Evolutionary conservation across 2,888 invertebrate genomes (phyloP), one percentile per base, ranked within the genome.

Genomic region (Barypeithes pellucidus): DNA sequence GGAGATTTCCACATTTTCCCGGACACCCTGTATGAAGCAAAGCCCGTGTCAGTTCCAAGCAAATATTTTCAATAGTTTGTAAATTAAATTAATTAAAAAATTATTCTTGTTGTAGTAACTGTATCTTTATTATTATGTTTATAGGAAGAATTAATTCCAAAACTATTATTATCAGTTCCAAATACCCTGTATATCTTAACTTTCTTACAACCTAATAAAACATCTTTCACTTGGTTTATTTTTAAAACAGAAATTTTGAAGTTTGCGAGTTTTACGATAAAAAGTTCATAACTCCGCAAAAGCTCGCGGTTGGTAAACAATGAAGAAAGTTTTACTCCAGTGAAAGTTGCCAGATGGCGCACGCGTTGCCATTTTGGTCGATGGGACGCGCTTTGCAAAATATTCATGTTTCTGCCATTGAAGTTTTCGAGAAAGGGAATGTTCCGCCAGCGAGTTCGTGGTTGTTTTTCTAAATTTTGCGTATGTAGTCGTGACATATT

Each of bases 331-430:
- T 61, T 20, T 39, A 61, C 43, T 61, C 14, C 45, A 29, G 61
- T 12, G 29, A 61, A 61, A 67, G 57, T 43, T 47, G 14, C 67
- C 54, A 57, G 57, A 54, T 66, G 66, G 50, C 67, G 67, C 67
- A 67, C 67, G 67, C 67, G 67, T 67, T 50, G 41, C 16, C 43
- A 57, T 41, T 67, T 67, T 67, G 67, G 67, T 67, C 67, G 67
- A 67, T 67, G 67, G 22, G 24, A 16, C 67, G 43, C 57, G 57
- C 43, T 67, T 67, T 41, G 57, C 67, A 67, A 57, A 67, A 67
- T 57, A 67, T 67, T 67, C 57, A 67, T 57, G 43, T 67, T 57
- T 50, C 18, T 57, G 67, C 57, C 45, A 57, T 57, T 67, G 67
- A 67, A 67, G 65, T 52, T 39, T 39, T 33, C 47, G 18, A 36